Percentiles rank a stretch among this genome's conserved stretches.
Evolutionary conservation across 2,888 invertebrate genomes (phyloP).

Genomic region (Phyllotreta striolata): DNA sequence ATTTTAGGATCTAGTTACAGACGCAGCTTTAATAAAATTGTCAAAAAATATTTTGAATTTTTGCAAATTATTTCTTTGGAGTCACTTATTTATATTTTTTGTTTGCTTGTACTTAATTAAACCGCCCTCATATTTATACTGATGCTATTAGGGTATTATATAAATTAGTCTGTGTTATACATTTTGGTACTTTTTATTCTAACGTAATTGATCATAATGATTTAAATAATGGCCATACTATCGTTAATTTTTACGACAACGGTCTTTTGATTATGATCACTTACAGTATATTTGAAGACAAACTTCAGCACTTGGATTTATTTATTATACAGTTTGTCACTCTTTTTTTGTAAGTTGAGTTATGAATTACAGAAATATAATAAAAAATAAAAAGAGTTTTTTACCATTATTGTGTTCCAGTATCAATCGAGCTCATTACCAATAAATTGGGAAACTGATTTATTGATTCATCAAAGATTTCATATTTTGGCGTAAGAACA

Average conservation of each 20-base stretch:
- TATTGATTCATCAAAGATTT: too few species aligned
- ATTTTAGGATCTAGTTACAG: too few species aligned
- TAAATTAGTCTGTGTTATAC: constrained; percentile 21
- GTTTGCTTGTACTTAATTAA: constrained; percentile 23
- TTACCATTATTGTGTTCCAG: background rate
- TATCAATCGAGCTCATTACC: background rate
- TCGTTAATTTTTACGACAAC: constrained; percentile 10
- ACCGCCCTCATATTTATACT: constrained; percentile 8
- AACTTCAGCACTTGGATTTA: constrained; percentile 22
- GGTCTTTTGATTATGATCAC: constrained; percentile 14
- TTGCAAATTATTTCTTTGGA: too few species aligned
- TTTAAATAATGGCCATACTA: constrained; percentile 13
- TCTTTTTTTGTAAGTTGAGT: constrained; percentile 16
- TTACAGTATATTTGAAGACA: constrained; percentile 15
- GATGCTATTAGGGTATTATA: constrained; percentile 7
- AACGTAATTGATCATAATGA: constrained; percentile 16
- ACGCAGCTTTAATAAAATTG: too few species aligned
- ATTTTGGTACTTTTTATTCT: constrained; percentile 15
- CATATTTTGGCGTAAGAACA: too few species aligned
- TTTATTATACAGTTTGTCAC: constrained; percentile 27
- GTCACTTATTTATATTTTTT: background rate
- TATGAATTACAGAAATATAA: constrained; percentile 22
- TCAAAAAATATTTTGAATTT: too few species aligned
- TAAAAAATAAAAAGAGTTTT: constrained; percentile 11
- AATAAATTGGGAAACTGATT: background rate